phyloP scores from a whole-genome alignment of 2,797 vertebrate species.

The Myotis vivesi region DNA sequence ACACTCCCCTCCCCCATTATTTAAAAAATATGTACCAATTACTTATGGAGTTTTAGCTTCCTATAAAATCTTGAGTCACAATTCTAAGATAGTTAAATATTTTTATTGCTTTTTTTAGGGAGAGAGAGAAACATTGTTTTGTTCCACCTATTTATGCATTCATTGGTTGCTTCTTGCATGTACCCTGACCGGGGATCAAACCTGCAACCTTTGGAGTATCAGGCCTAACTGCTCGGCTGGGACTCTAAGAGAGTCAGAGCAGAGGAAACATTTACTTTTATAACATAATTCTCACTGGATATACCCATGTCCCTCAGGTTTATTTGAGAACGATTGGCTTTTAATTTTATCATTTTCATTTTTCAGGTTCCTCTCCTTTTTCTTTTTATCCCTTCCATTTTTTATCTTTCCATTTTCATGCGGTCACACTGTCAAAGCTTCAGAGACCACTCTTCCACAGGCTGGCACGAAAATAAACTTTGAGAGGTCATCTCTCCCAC shows the following conservation, averaged over 20 bases:
- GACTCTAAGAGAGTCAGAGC: neutral
- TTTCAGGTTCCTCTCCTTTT: neutral
- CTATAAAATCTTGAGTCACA: neutral
- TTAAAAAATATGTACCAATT: neutral
- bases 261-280: slow-evolving; percentile 29
- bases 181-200: neutral
- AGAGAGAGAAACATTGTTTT: neutral
- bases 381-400: neutral
- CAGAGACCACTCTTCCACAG: neutral
- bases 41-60: neutral
- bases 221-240: neutral
- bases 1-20: neutral
- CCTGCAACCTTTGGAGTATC: neutral
- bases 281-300: neutral
- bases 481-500: neutral
- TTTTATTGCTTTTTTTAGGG: neutral
- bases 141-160: neutral
- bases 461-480: neutral
- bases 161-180: neutral
- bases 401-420: neutral
- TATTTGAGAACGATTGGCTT: neutral
- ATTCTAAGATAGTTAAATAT: neutral
- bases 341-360: neutral
- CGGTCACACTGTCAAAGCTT: neutral
- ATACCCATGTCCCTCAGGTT: neutral